Conservation (phyloP, 2,797 vertebrate genomes). For the Mormyrus hasselquistii region DNA sequence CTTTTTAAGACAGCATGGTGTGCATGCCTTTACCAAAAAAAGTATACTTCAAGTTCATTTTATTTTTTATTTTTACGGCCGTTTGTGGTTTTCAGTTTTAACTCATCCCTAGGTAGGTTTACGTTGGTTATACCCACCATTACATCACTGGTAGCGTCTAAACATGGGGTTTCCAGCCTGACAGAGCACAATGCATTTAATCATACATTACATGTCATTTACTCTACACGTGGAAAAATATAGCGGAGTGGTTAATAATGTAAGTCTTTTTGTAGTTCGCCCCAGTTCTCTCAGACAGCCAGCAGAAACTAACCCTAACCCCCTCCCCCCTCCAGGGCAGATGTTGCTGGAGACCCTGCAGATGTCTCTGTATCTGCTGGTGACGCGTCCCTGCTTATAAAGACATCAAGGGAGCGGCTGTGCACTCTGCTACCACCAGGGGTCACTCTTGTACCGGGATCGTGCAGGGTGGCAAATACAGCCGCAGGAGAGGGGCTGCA, state of each 20-base stretch:
- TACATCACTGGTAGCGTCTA: neutral
- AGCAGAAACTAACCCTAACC: neutral
- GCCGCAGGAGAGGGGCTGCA: constrained; percentile 68
- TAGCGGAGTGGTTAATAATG: neutral
- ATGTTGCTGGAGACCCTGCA: constrained; percentile 38
- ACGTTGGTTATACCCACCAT: neutral
- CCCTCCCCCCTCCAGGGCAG: constrained; percentile 45
- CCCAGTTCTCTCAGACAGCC: neutral
- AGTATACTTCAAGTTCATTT: no score
- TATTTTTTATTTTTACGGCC: no score
- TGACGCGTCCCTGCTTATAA: constrained; percentile 54
- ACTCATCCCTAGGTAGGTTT: neutral
- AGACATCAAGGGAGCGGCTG: constrained; percentile 43
- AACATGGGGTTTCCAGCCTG: neutral
- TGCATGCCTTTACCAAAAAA: neutral
- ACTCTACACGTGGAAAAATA: neutral
- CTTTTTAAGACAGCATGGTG: neutral
- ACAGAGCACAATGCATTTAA: neutral
- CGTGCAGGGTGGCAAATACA: constrained; percentile 58
- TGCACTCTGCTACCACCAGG: constrained; percentile 63
- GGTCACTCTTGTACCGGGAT: constrained; percentile 65
- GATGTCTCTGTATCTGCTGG: constrained; percentile 57
- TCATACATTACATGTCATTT: neutral
- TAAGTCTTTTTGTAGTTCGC: neutral
- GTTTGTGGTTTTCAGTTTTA: neutral